Conservation (phyloP, 2,113 vertebrate genomes). For the Poicephalus gulielmi region DNA sequence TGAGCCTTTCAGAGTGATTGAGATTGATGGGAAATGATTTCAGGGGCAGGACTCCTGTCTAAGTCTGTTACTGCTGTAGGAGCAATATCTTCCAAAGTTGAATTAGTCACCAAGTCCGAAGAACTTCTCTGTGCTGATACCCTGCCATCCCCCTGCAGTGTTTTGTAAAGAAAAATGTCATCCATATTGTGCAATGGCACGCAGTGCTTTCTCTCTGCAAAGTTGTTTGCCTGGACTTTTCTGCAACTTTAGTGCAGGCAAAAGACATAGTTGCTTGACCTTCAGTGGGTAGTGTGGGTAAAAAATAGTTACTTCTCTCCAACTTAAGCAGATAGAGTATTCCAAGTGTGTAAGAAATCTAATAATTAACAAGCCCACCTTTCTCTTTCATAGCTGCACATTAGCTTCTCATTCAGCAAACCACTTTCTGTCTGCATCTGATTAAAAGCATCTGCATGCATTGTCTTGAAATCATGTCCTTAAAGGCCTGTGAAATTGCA, state of each 20-base stretch:
- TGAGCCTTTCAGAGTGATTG: slow-evolving; percentile 38
- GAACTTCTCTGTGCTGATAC: not conserved
- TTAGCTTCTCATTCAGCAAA: not conserved
- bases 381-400: not conserved
- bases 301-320: not conserved
- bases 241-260: not conserved
- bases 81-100: not conserved
- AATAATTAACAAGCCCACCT: not conserved
- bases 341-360: not conserved
- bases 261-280: not conserved
- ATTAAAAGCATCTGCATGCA: not conserved
- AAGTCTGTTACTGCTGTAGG: not conserved
- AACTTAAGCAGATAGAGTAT: not conserved
- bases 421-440: not conserved
- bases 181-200: not conserved
- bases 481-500: not conserved
- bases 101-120: slow-evolving; percentile 11
- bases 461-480: not conserved
- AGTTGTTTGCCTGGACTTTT: not conserved
- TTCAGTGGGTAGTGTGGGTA: not conserved
- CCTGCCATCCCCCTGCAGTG: not conserved
- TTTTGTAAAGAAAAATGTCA: slow-evolving; percentile 8
- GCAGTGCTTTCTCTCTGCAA: not conserved
- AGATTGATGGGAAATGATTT: slow-evolving; percentile 45
- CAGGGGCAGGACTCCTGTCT: slow-evolving; percentile 7